Percentiles rank a stretch among this genome's conserved stretches.
phyloP scores from a whole-genome alignment of 2,888 invertebrate species.

The Ypsolopha scabrella region DNA sequence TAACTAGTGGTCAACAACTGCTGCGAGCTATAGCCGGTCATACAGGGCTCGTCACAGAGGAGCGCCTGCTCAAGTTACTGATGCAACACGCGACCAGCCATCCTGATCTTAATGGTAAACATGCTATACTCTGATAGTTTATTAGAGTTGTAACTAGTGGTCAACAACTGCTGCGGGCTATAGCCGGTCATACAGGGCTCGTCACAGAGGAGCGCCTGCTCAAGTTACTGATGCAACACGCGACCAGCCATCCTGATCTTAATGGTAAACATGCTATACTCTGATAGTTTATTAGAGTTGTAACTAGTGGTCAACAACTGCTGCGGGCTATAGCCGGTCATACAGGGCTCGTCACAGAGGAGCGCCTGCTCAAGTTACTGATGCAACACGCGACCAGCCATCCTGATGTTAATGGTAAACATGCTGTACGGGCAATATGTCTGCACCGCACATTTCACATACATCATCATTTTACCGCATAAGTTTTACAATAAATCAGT shows the following conservation, averaged over 20 bases:
- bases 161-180: conserved; percentile 42
- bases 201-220: conserved; percentile 51
- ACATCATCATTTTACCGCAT: too few species aligned
- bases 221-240: conserved; percentile 37
- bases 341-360: conserved; percentile 49
- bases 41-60: conserved; percentile 49
- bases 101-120: conserved; percentile 38
- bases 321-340: conserved; percentile 38
- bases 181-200: conserved; percentile 42
- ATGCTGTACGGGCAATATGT: too few species aligned
- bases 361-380: conserved; percentile 41
- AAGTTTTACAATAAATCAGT: too few species aligned
- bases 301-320: conserved; percentile 46
- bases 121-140: too few species aligned
- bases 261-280: conserved; percentile 26
- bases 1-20: conserved; percentile 46
- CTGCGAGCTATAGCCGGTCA: conserved; percentile 38
- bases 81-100: conserved; percentile 44
- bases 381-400: conserved; percentile 44
- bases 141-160: conserved; percentile 48
- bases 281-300: conserved; percentile 7
- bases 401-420: conserved; percentile 38
- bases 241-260: conserved; percentile 41
- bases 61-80: conserved; percentile 41
- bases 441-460: too few species aligned